Percentiles rank a stretch among this genome's conserved stretches.
Evolutionary conservation across 2,797 vertebrate species (phyloP).

Genomic region (Crax fasciolata): DNA sequence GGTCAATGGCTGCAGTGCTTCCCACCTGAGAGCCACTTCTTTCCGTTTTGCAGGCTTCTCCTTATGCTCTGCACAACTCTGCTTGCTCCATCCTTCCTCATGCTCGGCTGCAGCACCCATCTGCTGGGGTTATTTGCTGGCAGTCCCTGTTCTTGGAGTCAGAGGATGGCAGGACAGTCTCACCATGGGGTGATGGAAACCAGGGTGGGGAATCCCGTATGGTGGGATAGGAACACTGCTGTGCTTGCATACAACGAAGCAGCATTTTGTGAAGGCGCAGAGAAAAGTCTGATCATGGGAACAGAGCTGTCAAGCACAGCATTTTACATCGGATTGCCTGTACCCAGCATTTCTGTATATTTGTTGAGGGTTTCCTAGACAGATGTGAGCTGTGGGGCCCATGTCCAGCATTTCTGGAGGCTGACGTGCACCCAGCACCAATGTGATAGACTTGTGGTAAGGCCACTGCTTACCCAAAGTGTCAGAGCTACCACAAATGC

Average conservation of each 20-base stretch:
- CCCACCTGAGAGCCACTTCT: background rate
- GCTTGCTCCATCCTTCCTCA: background rate
- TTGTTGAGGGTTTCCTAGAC: background rate
- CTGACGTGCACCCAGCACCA: rapidly evolving
- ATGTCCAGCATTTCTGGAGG: background rate
- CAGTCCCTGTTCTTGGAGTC: background rate
- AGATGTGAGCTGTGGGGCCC: background rate
- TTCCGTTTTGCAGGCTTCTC: background rate
- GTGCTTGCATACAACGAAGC: background rate
- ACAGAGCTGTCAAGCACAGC: background rate
- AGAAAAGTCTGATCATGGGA: background rate
- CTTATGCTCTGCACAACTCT: rapidly evolving
- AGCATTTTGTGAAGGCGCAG: background rate
- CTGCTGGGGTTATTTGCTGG: background rate
- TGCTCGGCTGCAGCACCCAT: background rate
- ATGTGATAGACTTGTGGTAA: background rate
- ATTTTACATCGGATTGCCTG: background rate
- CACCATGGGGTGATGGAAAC: background rate
- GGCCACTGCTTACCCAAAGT: background rate
- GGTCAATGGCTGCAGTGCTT: background rate
- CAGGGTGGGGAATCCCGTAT: background rate
- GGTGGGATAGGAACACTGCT: background rate
- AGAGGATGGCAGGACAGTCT: background rate
- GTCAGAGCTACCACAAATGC: background rate
- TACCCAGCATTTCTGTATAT: background rate